A percentile compares a stretch with the other conserved stretches of the same genome.
Conservation (phyloP, 1,140 invertebrate genomes). For the Danaus plexippus region DNA sequence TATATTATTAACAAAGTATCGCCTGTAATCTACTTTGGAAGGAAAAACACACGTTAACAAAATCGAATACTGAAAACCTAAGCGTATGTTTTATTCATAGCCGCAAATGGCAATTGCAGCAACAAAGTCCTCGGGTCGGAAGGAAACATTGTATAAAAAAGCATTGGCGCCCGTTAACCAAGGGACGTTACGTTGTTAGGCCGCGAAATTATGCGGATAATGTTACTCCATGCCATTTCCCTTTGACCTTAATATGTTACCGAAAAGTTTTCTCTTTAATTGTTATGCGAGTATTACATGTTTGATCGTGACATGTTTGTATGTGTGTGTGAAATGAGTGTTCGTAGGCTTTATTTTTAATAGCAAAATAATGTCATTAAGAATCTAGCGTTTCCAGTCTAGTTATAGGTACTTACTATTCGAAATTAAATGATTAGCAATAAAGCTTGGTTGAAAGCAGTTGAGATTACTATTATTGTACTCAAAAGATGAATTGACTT, state of each 20-base stretch:
- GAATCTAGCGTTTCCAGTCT: too few relatives aligned
- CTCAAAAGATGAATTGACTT: too few relatives aligned
- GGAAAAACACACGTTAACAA: constrained; percentile 16
- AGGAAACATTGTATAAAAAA: constrained; percentile 39
- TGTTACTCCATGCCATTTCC: constrained; percentile 30
- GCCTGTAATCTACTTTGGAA: constrained; percentile 14
- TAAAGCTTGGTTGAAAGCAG: too few relatives aligned
- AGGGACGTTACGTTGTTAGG: constrained; percentile 32
- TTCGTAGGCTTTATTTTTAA: too few relatives aligned
- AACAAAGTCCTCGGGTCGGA: constrained; percentile 32
- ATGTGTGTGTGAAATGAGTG: not conserved
- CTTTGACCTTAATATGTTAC: constrained; percentile 32
- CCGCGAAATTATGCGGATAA: constrained; percentile 38
- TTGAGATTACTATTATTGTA: too few relatives aligned
- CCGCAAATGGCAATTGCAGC: constrained; percentile 37
- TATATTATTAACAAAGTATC: too few relatives aligned
- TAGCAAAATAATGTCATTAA: too few relatives aligned
- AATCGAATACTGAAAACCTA: constrained; percentile 27
- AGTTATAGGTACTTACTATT: too few relatives aligned
- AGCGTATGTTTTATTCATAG: constrained; percentile 48
- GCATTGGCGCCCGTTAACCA: constrained; percentile 34
- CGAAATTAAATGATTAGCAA: too few relatives aligned
- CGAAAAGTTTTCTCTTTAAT: constrained; percentile 23
- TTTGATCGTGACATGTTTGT: not conserved
- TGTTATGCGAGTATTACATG: constrained; percentile 11